A percentile compares a stretch with the other conserved stretches of the same genome.
Evolutionary conservation across 2,113 vertebrate species (phyloP).

Genomic region (Gorsachius goisagi): DNA sequence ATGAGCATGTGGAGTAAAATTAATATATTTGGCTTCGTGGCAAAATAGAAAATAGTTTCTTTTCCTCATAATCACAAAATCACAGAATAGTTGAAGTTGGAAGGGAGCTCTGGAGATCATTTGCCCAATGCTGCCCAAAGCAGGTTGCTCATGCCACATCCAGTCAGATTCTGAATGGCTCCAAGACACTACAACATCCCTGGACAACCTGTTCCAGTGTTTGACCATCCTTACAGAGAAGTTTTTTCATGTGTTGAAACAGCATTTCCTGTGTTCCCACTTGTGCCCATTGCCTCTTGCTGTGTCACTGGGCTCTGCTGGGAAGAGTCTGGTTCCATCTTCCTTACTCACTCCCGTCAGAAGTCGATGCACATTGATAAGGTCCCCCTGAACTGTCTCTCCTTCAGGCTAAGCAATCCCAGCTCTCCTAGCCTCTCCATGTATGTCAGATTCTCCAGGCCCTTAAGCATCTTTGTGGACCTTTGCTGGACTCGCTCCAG

Average conservation of each 20-base stretch:
- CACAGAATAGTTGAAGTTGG: not conserved
- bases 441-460: not conserved
- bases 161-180: not conserved
- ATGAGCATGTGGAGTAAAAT: not conserved
- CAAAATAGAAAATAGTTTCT: not conserved
- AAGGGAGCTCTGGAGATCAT: not conserved
- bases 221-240: not conserved
- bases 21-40: not conserved
- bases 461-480: not conserved
- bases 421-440: not conserved
- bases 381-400: not conserved
- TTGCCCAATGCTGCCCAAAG: not conserved
- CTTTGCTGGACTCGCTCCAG: accelerated
- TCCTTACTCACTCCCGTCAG: not conserved
- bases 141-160: not conserved
- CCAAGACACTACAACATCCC: not conserved
- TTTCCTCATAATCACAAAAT: not conserved
- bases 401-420: not conserved
- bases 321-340: not conserved
- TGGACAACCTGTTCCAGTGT: not conserved
- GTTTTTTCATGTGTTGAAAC: not conserved
- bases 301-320: not conserved
- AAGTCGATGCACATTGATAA: not conserved
- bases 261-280: not conserved
- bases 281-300: not conserved